Evolutionary conservation across 2,888 invertebrate species (phyloP), one percentile per base, ranked within the genome.

Genomic region (Drosophila nr. perissopoda): DNA sequence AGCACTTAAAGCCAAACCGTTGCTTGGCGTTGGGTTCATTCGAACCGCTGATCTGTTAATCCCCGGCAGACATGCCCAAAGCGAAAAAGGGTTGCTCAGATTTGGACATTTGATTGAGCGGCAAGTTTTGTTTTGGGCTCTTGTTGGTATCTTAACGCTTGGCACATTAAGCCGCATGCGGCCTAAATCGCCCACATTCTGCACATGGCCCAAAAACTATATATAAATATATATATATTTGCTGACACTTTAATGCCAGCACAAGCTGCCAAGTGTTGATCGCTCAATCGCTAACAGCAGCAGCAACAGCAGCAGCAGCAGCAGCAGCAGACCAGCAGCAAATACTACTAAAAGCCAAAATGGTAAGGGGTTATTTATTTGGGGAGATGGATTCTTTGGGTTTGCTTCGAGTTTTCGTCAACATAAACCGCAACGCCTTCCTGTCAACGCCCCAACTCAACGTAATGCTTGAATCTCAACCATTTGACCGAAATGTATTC

Each of bases 191-290:
- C 82, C 34, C 34, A n/a, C 29, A 21, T 33, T 66, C 51, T 13
- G 4, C 76, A 64, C 58, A 67, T 69, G 45, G 56, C 54, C 69
- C 60, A 27, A 34, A 51, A 31, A 51, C 29, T 31, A 51, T 16
- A 25, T 4, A 45, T 25, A 45, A 7, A 7, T 7, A 38, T 4
- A 70, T 76, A 21, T 21, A 21, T 21, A 21, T 21, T 68, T 83
- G 83, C 79, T 81, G 81, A 83, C 86, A 85, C 86, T 85, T 85
- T 83, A 83, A 79, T 85, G 82, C 82, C 83, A 77, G 69, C 81
- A 72, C 78, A 87, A 84, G 79, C 77, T 84, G 87, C 81, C 87
- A 83, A 85, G 83, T 83, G 86, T 83, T 87, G 86, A 85, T 87
- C 83, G 81, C 77, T 87, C 79, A 71, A 79, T 80, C 66, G 79